Evolutionary conservation across 2,113 vertebrate genomes (phyloP).

Genomic region (Pagrus major): DNA sequence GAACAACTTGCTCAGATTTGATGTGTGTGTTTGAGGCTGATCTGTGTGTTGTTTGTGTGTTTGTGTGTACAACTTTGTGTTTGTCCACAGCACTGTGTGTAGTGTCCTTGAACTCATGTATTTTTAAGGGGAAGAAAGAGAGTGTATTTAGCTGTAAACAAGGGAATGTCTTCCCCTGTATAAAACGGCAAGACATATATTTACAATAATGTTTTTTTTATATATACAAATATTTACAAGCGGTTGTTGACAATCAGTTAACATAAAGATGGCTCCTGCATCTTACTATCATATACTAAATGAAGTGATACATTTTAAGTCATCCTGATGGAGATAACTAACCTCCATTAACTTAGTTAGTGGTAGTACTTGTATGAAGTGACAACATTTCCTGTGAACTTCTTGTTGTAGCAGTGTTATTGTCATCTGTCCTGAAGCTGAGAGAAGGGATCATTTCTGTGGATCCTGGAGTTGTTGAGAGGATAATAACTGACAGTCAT

Average conservation of each 20-base stretch:
- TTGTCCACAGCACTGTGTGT: slow-evolving; percentile 4
- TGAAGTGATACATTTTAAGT: neutral
- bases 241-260: neutral
- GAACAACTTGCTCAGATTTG: slow-evolving; percentile 48
- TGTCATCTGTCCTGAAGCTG: slow-evolving; percentile 10
- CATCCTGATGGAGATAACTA: neutral
- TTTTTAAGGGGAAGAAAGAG: slow-evolving; percentile 29
- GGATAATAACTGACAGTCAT: slow-evolving; percentile 40
- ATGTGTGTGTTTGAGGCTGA: neutral
- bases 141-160: slow-evolving; percentile 18
- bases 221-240: no score
- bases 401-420: neutral
- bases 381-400: neutral
- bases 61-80: slow-evolving; percentile 34
- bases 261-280: neutral
- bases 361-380: neutral
- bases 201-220: no score
- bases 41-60: slow-evolving; percentile 10
- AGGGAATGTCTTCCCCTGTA: neutral
- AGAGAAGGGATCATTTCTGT: neutral
- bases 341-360: neutral
- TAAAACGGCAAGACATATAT: slow-evolving; percentile 10
- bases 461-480: slow-evolving; percentile 19
- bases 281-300: neutral
- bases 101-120: slow-evolving; percentile 46